phyloP scores from a whole-genome alignment of 2,797 vertebrate genomes.

The Enteromius radiatus region DNA sequence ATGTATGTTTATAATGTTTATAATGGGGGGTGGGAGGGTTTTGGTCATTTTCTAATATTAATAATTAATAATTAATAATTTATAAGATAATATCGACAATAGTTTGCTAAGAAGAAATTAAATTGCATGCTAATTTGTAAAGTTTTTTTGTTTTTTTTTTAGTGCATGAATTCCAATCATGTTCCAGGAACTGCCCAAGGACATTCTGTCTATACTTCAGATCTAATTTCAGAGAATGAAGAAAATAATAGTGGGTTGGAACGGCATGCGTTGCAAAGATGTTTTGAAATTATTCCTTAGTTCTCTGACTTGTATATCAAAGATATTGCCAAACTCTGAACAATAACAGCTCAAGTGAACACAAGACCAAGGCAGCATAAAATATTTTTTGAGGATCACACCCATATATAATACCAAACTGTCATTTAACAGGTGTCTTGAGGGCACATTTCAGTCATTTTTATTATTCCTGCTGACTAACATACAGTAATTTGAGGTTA shows the following conservation, averaged over 20 bases:
- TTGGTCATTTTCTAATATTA: no score
- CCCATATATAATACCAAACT: neutral
- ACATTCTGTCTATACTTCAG: neutral
- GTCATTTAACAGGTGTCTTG: neutral
- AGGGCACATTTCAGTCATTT: neutral
- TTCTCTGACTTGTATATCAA: neutral
- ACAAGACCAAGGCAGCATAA: neutral
- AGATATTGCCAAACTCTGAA: neutral
- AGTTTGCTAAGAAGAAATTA: neutral
- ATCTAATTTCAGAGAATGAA: neutral
- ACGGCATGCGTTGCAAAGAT: neutral
- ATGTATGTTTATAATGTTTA: no score
- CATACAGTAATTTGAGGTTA: neutral
- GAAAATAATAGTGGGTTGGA: neutral
- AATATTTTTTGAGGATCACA: neutral
- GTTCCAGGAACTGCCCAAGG: neutral
- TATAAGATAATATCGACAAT: neutral
- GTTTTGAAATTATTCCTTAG: neutral
- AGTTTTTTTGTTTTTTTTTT: neutral
- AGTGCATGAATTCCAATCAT: neutral
- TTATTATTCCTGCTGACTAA: neutral
- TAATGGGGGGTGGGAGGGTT: no score
- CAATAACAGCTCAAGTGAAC: no score
- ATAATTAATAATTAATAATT: no score
- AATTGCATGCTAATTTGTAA: neutral